Evolutionary conservation across 2,888 invertebrate species (phyloP), one percentile per base, ranked within the genome.

Genomic region (Lacanobia wlatinum): DNA sequence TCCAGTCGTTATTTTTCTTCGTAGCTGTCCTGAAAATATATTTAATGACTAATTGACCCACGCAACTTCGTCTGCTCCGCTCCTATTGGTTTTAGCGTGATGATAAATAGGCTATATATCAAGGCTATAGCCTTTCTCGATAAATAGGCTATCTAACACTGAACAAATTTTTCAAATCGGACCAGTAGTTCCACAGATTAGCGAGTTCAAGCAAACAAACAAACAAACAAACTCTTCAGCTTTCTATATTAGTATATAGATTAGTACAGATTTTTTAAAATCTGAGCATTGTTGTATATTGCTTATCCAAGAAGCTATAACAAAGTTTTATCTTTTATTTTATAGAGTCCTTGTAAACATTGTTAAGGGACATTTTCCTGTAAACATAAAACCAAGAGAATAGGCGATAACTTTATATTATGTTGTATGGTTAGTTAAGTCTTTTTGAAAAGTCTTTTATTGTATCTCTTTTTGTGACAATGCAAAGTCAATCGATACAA

Each of bases 1-100:
- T 95, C 96, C 95, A 96, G 73, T 93, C 91, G 18, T 87, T 89
- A 82, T 91, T 84, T 81, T 88, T 91, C 60, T 83, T 90, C 93
- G 93, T 93, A 58, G 81, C 59, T 28, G 90, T 84, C 90, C 95
- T 95, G 86, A 74, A 92, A 91, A 73, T 62, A 72, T 50, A 60
- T 74, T 70, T 64, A 6, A 73, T 43, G 18, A 38, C n/a, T n/a
- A n/a, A n/a, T n/a, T n/a, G n/a, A n/a, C n/a, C n/a, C n/a, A n/a
- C n/a, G n/a, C n/a, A n/a, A n/a, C n/a, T n/a, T n/a, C n/a, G n/a
- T n/a, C n/a, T n/a, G n/a, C n/a, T n/a, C n/a, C n/a, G n/a, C n/a
- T n/a, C n/a, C n/a, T n/a, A n/a, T n/a, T n/a, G n/a, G n/a, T n/a
- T n/a, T n/a, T n/a, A n/a, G n/a, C n/a, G n/a, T n/a, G n/a, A n/a